Evolutionary conservation across 2,888 invertebrate genomes (phyloP).

Genomic region (Brachynemurus nebulosus): DNA sequence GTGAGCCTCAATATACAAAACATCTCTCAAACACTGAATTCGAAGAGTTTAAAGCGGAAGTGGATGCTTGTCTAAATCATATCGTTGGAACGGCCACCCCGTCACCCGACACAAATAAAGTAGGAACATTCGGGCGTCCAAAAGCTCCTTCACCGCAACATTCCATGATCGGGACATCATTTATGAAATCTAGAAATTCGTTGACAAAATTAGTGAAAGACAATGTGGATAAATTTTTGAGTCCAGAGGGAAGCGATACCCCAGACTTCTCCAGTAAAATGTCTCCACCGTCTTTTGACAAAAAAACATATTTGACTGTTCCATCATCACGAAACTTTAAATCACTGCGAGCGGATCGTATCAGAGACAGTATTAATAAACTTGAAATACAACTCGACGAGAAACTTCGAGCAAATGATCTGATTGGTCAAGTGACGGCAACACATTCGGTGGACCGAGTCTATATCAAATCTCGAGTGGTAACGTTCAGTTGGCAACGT

Average conservation of each 20-base stretch:
- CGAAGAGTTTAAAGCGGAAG: conserved; percentile 29
- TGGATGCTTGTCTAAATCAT: conserved; percentile 1
- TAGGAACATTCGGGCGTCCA: conserved; percentile 26
- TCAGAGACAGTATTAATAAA: conserved; percentile 36
- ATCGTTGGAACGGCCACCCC: conserved; percentile 8
- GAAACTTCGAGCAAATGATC: conserved; percentile 36
- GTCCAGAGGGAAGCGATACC: background rate
- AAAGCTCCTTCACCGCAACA: conserved; percentile 30
- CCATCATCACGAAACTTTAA: background rate
- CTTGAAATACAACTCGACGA: conserved; percentile 53
- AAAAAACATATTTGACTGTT: background rate
- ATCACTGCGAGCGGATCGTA: conserved; percentile 31
- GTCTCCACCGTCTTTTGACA: background rate
- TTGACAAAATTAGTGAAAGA: conserved; percentile 2
- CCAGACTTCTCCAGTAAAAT: background rate
- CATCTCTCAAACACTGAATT: conserved; percentile 66
- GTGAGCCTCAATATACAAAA: conserved; percentile 70
- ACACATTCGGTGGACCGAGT: conserved; percentile 42
- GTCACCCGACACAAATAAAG: conserved; percentile 8
- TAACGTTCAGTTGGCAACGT: conserved; percentile 87
- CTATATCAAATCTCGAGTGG: conserved; percentile 60
- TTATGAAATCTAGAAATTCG: background rate
- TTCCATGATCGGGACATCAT: background rate
- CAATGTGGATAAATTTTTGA: background rate
- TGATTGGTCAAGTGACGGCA: conserved; percentile 50